Evolutionary conservation across 2,888 invertebrate genomes (phyloP).

Genomic region (Harpagoxenus sublaevis): DNA sequence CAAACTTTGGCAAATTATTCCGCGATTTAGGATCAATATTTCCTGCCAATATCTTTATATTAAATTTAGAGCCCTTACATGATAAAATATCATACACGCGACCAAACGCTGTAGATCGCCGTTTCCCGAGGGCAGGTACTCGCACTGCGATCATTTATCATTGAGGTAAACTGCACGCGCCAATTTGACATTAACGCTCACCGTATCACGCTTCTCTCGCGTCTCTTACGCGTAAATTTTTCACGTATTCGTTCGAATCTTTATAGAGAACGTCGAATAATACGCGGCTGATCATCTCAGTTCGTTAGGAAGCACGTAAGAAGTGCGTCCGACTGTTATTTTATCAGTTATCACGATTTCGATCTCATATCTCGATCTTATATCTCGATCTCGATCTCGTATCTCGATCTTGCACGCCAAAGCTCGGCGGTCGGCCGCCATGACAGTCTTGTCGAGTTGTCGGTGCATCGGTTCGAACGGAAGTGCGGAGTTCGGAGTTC

Average conservation of each 20-base stretch:
- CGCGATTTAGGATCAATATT: not conserved
- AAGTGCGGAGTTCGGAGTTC: not conserved
- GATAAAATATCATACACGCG: not conserved
- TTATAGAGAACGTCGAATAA: not conserved
- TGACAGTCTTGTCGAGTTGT: not conserved
- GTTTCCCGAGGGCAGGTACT: not conserved
- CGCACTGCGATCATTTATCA: not conserved
- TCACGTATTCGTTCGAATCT: not conserved
- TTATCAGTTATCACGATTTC: too few species aligned
- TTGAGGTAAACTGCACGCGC: not conserved
- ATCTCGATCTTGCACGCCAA: not conserved
- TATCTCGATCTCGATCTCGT: too few species aligned
- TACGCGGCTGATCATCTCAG: not conserved
- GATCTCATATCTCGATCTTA: too few species aligned
- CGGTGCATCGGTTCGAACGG: too few species aligned
- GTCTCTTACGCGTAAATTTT: not conserved
- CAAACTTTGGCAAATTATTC: too few species aligned
- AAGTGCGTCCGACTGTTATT: not conserved
- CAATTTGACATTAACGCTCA: not conserved
- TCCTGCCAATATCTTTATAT: not conserved
- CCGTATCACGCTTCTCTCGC: not conserved
- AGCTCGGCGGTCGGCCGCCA: too few species aligned
- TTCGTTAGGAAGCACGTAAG: not conserved
- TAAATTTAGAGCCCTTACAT: not conserved
- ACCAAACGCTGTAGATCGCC: not conserved